phyloP scores from a whole-genome alignment of 2,113 vertebrate genomes.

The Indicator indicator region DNA sequence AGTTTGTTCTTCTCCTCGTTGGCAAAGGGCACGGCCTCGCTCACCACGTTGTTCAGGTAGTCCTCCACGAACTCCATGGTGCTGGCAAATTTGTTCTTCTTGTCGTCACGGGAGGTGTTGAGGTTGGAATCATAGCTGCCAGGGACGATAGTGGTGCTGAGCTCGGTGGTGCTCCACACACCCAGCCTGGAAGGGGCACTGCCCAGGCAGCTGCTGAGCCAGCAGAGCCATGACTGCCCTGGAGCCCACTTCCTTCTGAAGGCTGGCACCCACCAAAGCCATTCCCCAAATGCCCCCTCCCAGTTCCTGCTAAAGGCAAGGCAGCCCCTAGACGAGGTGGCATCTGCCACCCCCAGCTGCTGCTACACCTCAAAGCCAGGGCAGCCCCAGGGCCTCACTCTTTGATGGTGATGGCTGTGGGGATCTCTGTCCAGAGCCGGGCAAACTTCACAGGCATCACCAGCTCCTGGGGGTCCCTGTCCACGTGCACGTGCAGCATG shows the following conservation, averaged over 20 bases:
- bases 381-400: slow-evolving; percentile 77
- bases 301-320: not conserved
- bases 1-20: slow-evolving; percentile 98
- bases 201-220: not conserved
- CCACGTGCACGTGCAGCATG: slow-evolving; percentile 96
- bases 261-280: not conserved
- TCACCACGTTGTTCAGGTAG: slow-evolving; percentile 94
- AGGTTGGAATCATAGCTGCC: slow-evolving; percentile 94
- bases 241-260: not conserved
- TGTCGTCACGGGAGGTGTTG: slow-evolving; percentile 92
- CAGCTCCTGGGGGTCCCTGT: slow-evolving; percentile 95
- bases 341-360: not conserved
- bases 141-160: not conserved
- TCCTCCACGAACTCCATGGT: slow-evolving; percentile 98
- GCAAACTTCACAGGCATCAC: slow-evolving; percentile 97
- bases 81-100: slow-evolving; percentile 96
- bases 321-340: not conserved
- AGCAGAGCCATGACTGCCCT: accelerated
- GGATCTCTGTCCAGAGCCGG: slow-evolving; percentile 96
- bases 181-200: not conserved
- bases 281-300: not conserved
- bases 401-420: slow-evolving; percentile 95
- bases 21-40: slow-evolving; percentile 92
- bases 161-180: not conserved
- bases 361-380: not conserved